These are phyloP conservation scores for Nyctibius grandis DNA, from an alignment of 2,797 vertebrate genomes.

Conservation along the genomic window DNA sequence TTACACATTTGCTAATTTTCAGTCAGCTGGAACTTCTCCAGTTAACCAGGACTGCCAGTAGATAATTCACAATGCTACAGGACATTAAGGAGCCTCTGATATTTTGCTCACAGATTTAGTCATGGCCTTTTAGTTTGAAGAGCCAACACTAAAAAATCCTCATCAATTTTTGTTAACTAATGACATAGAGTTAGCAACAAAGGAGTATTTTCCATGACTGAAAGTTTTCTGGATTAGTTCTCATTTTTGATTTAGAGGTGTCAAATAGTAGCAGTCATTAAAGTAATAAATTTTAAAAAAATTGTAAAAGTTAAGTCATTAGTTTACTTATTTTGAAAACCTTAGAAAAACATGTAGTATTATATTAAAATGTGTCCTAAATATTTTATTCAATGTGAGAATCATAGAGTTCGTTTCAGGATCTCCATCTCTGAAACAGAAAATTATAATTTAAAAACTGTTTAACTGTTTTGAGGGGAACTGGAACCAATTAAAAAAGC, in stretches of 20 bases:
- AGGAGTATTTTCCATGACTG: background rate
- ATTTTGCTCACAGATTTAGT: background rate
- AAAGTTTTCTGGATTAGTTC: background rate
- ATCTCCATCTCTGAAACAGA: slow-evolving; percentile 2
- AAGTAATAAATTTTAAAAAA: background rate
- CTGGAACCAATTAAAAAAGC: background rate
- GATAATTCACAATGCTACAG: background rate
- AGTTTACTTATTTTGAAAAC: background rate
- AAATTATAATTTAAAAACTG: background rate
- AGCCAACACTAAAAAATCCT: background rate
- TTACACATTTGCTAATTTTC: no score
- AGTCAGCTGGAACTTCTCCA: no score
- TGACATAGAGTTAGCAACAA: background rate
- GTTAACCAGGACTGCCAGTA: no score
- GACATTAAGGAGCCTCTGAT: background rate
- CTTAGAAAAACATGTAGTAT: background rate
- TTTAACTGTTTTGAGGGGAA: background rate
- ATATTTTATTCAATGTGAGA: background rate
- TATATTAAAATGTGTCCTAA: background rate
- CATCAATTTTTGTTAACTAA: background rate
- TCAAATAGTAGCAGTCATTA: background rate
- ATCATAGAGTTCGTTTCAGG: background rate
- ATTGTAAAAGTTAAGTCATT: background rate
- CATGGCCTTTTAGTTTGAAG: background rate
- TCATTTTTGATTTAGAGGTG: background rate